Conservation (phyloP, 2,888 invertebrate genomes). For the Eupithecia inturbata region DNA sequence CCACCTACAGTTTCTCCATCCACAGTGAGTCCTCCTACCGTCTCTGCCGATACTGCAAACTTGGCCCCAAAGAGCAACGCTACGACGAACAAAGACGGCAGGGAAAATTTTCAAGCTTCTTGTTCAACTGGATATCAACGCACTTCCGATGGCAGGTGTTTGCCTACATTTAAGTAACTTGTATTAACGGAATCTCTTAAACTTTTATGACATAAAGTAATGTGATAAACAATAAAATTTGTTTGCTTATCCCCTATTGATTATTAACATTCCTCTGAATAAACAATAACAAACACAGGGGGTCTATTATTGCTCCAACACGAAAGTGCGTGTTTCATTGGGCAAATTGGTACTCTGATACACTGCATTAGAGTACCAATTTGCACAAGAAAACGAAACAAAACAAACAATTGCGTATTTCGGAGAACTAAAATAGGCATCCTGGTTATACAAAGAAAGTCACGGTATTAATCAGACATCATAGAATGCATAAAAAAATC, state of each 20-base stretch:
- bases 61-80: conserved; percentile 35
- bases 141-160: conserved; percentile 71
- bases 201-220: neutral
- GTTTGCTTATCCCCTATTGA: neutral
- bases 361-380: no score
- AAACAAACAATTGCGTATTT: no score
- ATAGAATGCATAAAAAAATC: neutral
- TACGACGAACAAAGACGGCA: conserved; percentile 56
- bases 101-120: conserved; percentile 63
- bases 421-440: no score
- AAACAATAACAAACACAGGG: no score
- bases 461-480: no score
- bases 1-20: conserved; percentile 19
- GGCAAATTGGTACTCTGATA: no score
- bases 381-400: no score
- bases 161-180: conserved; percentile 46
- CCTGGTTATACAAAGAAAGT: no score
- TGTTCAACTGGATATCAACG: conserved; percentile 64
- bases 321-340: no score
- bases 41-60: conserved; percentile 33
- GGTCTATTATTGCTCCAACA: no score
- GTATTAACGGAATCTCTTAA: neutral
- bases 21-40: neutral
- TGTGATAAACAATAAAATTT: neutral
- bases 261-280: neutral